Conservation (phyloP, 1,140 invertebrate species). For the Yoshiicerus persimilis region DNA sequence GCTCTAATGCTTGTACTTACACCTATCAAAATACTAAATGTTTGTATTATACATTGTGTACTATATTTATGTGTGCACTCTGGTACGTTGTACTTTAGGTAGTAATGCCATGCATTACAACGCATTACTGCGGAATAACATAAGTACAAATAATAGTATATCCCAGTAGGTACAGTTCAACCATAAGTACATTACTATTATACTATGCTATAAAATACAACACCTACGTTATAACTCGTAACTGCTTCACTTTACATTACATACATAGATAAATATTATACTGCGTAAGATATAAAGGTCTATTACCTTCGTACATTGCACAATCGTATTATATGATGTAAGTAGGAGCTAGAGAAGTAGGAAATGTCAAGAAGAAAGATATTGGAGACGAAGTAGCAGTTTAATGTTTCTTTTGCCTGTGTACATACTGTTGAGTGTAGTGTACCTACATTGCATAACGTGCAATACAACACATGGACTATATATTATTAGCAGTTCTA, state of each 20-base stretch:
- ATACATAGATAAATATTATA: neutral
- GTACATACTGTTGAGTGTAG: neutral
- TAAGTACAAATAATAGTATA: neutral
- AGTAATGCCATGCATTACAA: neutral
- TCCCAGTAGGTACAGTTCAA: neutral
- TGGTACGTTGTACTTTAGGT: too few species aligned
- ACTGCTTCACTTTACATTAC: too few species aligned
- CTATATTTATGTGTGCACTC: neutral
- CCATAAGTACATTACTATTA: neutral
- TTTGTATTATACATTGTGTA: neutral
- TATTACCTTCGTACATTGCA: neutral
- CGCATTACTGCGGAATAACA: neutral
- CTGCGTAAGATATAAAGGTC: neutral
- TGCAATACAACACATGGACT: too few species aligned
- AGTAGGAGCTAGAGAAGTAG: neutral
- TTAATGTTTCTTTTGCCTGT: neutral
- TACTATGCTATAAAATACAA: neutral
- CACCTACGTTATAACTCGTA: neutral
- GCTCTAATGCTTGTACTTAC: neutral
- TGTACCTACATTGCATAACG: neutral
- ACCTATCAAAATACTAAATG: neutral
- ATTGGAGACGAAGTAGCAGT: neutral
- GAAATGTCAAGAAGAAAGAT: conserved; percentile 11
- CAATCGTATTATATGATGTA: neutral
- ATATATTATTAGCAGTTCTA: too few species aligned